These are phyloP conservation scores for Lasioglossum leucozonium DNA, from an alignment of 2,888 invertebrate species.

Conservation along the genomic window DNA sequence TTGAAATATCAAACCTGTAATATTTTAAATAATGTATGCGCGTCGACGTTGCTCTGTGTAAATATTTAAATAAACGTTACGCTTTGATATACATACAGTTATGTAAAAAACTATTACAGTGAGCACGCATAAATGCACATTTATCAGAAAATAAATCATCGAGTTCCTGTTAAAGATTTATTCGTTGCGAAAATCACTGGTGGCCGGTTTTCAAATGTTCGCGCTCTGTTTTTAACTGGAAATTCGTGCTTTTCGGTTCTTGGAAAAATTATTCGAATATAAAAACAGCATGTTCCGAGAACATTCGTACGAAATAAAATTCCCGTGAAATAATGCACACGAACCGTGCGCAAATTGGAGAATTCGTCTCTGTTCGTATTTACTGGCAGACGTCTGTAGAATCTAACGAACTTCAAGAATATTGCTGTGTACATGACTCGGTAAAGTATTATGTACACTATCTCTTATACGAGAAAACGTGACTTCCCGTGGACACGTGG, in stretches of 20 bases:
- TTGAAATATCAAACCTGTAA: constrained; percentile 1
- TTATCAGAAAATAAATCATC: background rate
- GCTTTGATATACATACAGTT: background rate
- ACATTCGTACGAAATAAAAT: background rate
- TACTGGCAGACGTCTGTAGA: background rate
- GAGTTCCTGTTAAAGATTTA: background rate
- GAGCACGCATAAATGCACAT: constrained; percentile 7
- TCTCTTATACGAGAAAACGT: constrained; percentile 60
- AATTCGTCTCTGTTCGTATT: background rate
- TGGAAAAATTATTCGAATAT: background rate
- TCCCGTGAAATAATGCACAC: background rate
- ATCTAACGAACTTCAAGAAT: constrained; percentile 20
- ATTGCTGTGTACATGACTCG: constrained; percentile 40
- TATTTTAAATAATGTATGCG: constrained; percentile 6
- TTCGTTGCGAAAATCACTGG: background rate
- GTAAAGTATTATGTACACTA: constrained; percentile 55
- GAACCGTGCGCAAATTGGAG: no score
- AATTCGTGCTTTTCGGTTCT: background rate
- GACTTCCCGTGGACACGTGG: constrained; percentile 63
- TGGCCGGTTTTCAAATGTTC: background rate
- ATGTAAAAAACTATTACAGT: constrained; percentile 2
- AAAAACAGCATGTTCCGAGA: background rate
- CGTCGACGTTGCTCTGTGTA: background rate
- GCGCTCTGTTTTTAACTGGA: background rate
- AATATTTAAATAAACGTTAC: constrained; percentile 13